Evolutionary conservation across 2,113 vertebrate genomes (phyloP), one percentile per base, ranked within the genome.

Genomic region (Campylomormyrus numenius): DNA sequence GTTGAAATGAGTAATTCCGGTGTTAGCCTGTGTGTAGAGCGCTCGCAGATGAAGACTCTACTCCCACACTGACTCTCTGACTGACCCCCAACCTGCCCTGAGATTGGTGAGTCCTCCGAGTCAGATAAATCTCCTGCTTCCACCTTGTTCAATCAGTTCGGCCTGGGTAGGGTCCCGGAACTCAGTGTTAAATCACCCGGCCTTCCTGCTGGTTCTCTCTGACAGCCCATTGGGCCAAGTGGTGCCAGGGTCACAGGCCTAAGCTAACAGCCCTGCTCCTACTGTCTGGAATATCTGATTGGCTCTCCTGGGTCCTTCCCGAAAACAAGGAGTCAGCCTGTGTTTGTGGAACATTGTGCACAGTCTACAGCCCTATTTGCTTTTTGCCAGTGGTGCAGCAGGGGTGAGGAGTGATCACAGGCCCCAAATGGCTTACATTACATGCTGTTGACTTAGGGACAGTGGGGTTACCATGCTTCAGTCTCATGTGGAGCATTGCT

Each of bases 81-180:
- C 19, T 21, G 42, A 46, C 87, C 52, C 39, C 58, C 24, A 70
- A 66, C 58, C 39, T 46, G 24, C 88, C 42, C 58, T 66, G 93
- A 96, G 95, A 97, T 96, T 93, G 95, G 96, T 92, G 93, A 92
- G 93, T 94, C 96, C 95, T 95, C 89, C 88, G 94, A 95, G 96
- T 93, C 92, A 91, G 91, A 93, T 95, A 95, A 95, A 95, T 95
- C 94, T 93, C 93, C 92, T 70, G 91, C 94, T 95, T 95, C 95
- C 95, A 95, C 90, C 74, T 94, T 93, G 94, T 93, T 92, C 83
- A 95, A 94, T 96, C 94, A 90, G 93, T 94, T 95, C 95, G 92
- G 94, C 95, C 77, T 91, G 93, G 94, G 94, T 95, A 93, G 92
- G 94, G 91, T 92, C 90, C 93, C 93, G 93, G 92, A 92, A 95